A percentile compares a stretch with the other conserved stretches of the same genome.
Conservation (phyloP, 2,888 invertebrate genomes). For the Herminia tarsipennalis region DNA sequence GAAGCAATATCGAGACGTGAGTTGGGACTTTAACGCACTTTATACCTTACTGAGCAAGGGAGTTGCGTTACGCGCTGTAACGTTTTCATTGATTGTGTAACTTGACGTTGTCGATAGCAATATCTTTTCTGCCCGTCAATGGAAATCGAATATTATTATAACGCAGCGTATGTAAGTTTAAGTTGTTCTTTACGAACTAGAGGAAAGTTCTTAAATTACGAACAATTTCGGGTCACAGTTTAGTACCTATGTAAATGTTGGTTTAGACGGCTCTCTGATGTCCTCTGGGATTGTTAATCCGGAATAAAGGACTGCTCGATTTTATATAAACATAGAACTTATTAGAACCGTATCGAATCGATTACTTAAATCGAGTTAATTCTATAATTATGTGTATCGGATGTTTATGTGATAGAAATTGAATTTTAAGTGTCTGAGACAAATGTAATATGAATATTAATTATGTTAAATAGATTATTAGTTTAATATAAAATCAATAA, state of each 20-base stretch:
- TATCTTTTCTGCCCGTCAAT: too few relatives aligned
- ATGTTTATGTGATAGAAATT: neutral
- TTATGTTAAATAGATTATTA: too few relatives aligned
- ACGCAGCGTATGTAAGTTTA: neutral
- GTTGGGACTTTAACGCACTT: too few relatives aligned
- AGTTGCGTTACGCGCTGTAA: constrained; percentile 22
- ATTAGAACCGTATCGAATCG: neutral
- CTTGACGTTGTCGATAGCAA: too few relatives aligned
- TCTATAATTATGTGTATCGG: too few relatives aligned
- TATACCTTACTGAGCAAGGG: too few relatives aligned
- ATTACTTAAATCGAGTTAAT: too few relatives aligned
- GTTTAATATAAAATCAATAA: neutral
- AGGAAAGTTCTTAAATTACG: constrained; percentile 23
- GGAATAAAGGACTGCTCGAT: constrained; percentile 23
- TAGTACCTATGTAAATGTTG: constrained; percentile 33
- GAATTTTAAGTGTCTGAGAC: too few relatives aligned
- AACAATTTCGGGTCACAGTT: constrained; percentile 31
- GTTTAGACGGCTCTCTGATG: constrained; percentile 27
- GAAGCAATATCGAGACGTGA: too few relatives aligned
- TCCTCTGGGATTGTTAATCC: constrained; percentile 36
- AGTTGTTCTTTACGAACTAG: constrained; percentile 3
- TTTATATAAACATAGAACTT: constrained; percentile 11
- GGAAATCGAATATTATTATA: constrained; percentile 15
- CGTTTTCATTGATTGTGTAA: constrained; percentile 30
- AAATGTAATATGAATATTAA: too few relatives aligned